Percentiles rank a stretch among this genome's conserved stretches.
Evolutionary conservation across 2,888 invertebrate genomes (phyloP).

Genomic region (Ochlodes sylvanus): DNA sequence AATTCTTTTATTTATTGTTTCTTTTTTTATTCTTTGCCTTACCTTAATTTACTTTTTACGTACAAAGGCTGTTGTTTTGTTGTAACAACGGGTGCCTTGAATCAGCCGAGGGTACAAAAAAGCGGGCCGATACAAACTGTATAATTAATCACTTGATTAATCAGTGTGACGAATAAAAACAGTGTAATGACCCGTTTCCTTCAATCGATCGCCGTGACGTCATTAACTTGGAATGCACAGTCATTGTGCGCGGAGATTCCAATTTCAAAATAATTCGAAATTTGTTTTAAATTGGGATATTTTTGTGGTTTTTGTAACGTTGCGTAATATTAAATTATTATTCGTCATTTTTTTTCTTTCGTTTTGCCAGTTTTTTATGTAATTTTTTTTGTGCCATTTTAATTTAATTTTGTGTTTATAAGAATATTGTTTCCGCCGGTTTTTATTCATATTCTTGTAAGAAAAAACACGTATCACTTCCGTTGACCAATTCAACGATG

Average conservation of each 20-base stretch:
- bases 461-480: too few species aligned
- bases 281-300: slow-evolving; percentile 45
- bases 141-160: slow-evolving; percentile 84
- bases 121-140: slow-evolving; percentile 71
- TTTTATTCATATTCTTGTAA: too few species aligned
- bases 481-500: too few species aligned
- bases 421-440: too few species aligned
- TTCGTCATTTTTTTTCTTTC: too few species aligned
- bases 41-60: slow-evolving; percentile 38
- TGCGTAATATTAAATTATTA: background rate
- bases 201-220: slow-evolving; percentile 81
- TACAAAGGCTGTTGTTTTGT: slow-evolving; percentile 37
- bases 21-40: slow-evolving; percentile 26
- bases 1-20: slow-evolving; percentile 16
- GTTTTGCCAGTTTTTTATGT: too few species aligned
- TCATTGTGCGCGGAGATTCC: slow-evolving; percentile 55
- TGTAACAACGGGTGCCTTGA: slow-evolving; percentile 38
- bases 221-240: slow-evolving; percentile 77
- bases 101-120: slow-evolving; percentile 36
- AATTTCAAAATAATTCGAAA: slow-evolving; percentile 16
- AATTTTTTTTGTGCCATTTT: too few species aligned
- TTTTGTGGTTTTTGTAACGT: background rate
- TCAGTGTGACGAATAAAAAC: slow-evolving; percentile 85
- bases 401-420: too few species aligned
- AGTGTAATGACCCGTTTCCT: slow-evolving; percentile 84